Percentiles rank a stretch among this genome's conserved stretches.
phyloP scores from a whole-genome alignment of 2,888 invertebrate genomes.

The Ellobium chinense region DNA sequence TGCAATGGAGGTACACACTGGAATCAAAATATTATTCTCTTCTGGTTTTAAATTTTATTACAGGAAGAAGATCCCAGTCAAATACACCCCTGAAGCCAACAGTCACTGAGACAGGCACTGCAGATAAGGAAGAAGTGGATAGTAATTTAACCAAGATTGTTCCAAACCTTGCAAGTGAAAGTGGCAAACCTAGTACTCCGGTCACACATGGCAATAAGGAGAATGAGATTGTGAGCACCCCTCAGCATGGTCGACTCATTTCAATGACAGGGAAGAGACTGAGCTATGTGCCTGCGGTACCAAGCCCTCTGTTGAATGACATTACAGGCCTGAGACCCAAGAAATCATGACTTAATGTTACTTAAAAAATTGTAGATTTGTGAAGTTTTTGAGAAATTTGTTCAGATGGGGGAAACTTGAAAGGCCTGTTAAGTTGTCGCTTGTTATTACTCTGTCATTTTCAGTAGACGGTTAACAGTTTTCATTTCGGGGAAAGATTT shows the following conservation, averaged over 20 bases:
- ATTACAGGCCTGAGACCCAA: slow-evolving; percentile 47
- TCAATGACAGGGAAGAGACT: slow-evolving; percentile 53
- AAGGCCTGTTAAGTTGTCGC: too few species aligned
- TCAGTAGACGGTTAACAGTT: too few species aligned
- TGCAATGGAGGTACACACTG: too few species aligned
- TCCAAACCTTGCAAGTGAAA: too few species aligned
- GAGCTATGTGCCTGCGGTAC: slow-evolving; percentile 67
- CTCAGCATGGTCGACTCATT: background rate
- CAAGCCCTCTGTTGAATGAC: slow-evolving; percentile 67
- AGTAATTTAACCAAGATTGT: background rate
- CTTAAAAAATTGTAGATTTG: background rate
- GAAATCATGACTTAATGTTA: background rate
- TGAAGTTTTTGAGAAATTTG: too few species aligned
- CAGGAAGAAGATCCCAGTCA: background rate
- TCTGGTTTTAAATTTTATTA: background rate
- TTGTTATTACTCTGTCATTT: too few species aligned
- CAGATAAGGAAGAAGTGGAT: background rate
- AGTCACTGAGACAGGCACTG: background rate
- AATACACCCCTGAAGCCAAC: background rate
- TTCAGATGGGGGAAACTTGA: too few species aligned
- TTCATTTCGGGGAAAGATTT: too few species aligned
- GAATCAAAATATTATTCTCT: background rate
- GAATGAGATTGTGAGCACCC: slow-evolving; percentile 21
- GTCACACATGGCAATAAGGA: slow-evolving; percentile 35
- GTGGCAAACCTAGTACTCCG: background rate